Evolutionary conservation across 2,113 vertebrate genomes (phyloP).

Genomic region (Agapornis roseicollis): DNA sequence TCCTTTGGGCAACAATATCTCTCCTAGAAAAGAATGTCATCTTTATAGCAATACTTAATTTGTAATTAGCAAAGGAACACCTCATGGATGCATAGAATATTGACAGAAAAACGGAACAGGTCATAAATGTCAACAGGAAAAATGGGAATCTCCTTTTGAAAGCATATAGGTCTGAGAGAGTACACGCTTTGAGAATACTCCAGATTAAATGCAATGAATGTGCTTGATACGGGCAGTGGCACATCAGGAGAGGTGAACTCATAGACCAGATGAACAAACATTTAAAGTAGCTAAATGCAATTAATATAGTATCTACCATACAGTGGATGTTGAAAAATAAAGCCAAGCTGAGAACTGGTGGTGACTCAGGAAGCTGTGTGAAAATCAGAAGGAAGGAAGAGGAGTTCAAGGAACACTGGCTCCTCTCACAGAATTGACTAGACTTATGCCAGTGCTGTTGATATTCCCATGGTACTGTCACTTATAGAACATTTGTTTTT

Average conservation of each 20-base stretch:
- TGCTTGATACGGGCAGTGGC: not conserved
- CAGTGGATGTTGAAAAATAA: not conserved
- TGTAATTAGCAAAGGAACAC: not conserved
- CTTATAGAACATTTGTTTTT: conserved; percentile 67
- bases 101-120: not conserved
- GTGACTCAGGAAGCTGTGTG: not conserved
- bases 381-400: not conserved
- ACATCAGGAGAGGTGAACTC: not conserved
- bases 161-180: not conserved
- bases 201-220: not conserved
- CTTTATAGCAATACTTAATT: not conserved
- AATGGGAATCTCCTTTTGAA: not conserved
- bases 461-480: conserved; percentile 51
- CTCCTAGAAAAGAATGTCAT: not conserved
- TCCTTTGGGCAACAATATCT: not conserved
- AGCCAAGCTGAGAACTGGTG: not conserved
- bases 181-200: not conserved
- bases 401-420: not conserved
- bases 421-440: conserved; percentile 20
- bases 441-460: conserved; percentile 21
- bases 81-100: not conserved
- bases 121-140: not conserved
- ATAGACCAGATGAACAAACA: not conserved
- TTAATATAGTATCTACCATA: not conserved
- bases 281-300: not conserved